Evolutionary conservation across 2,797 vertebrate species (phyloP).

Genomic region (Phrynocephalus vlangalii): DNA sequence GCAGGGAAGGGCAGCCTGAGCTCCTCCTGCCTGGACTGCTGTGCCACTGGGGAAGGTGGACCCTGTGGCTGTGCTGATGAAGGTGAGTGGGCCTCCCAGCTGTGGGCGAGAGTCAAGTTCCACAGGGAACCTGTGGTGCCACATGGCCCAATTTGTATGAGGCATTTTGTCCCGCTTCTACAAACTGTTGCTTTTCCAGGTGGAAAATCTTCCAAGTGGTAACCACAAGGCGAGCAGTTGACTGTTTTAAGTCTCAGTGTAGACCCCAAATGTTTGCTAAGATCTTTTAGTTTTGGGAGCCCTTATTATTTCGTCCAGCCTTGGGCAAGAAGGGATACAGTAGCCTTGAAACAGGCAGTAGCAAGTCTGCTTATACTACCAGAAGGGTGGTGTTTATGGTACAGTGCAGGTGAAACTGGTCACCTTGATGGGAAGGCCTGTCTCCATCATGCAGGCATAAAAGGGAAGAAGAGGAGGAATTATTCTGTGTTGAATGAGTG

Average conservation of each 20-base stretch:
- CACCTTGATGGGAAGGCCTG: background rate
- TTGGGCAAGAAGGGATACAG: background rate
- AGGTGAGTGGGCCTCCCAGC: too few species aligned
- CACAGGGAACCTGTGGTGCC: too few species aligned
- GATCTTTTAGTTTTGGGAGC: background rate
- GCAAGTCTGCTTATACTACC: background rate
- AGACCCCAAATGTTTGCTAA: background rate
- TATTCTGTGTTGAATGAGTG: background rate
- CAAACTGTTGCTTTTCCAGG: background rate
- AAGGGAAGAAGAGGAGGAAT: background rate
- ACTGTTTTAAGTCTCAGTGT: background rate
- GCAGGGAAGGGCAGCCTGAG: too few species aligned
- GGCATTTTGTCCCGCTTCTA: background rate
- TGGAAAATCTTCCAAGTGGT: background rate
- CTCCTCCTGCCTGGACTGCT: too few species aligned
- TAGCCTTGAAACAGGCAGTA: background rate
- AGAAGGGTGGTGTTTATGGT: background rate
- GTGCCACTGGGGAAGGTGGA: too few species aligned
- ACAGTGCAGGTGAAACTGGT: background rate
- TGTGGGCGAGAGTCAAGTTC: too few species aligned
- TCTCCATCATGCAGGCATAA: background rate
- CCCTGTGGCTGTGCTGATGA: too few species aligned
- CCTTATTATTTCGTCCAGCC: background rate
- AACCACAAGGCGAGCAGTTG: background rate
- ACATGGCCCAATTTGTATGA: too few species aligned